Base-by-base conservation (phyloP, 1,140 invertebrate genomes). In the Diabrotica undecimpunctata region DNA sequence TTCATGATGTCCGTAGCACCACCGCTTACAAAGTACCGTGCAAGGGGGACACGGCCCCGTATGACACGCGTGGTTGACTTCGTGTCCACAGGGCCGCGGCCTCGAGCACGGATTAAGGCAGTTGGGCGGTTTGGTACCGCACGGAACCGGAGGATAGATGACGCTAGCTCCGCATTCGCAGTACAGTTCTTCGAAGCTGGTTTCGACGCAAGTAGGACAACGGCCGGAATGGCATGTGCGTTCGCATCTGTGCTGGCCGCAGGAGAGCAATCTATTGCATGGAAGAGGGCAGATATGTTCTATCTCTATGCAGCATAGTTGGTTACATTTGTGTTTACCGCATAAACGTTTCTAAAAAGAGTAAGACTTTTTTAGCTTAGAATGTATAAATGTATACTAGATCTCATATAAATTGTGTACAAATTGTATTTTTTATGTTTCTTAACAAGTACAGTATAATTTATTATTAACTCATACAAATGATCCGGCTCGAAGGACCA, bases 81-180 rank as follows among this genome's bases (percentile, higher is more conserved):
- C 82, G 82, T 98, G 96, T 12, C 83, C 84, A 81, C 96, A 98
- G 0, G 84, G 53, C 69, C 97, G 93, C 14, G 79, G 71, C 50
- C 94, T 84, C 0, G 84, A 83, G 79, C 96, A 99, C 0, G 88
- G 88, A 12, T 86, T 81, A 35, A 81, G 80, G 81, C 96, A 99
- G 7, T 83, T 78, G 0, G 96, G 95, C 6, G 87, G 88, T 65
- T 86, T 86, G 0, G 94, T 91, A 4, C 96, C 96, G 78, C 96
- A 99, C 0, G 91, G 86, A 53, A 98, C 87, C 0, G 96, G 96
- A 4, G 96, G 96, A 79, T 90, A 90, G 54, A 93, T 81, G 13
- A 97, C 90, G 62, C 88, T 87, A 0, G 85, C 82, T 0, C 96
- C 96, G 81, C 97, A 99, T 73, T 93, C 90, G 77, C 97, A 98